Base-by-base conservation (phyloP, 37 sponge, comb jelly and placozoan species). In the Beroe forskalii region DNA sequence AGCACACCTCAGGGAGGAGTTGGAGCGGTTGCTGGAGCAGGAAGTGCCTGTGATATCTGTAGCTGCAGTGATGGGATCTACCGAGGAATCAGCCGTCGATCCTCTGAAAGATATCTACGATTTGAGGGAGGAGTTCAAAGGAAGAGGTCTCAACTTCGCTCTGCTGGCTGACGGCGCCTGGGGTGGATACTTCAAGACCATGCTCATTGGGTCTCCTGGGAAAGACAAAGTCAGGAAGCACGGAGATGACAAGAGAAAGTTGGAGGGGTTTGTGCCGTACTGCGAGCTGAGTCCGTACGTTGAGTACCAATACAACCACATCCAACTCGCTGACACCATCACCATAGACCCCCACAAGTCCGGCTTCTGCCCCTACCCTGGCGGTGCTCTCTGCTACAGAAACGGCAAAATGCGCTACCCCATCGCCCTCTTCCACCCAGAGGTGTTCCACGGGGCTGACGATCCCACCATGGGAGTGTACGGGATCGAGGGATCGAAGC, bases 331-430 rank as follows among this genome's bases (percentile, higher is more conserved):
- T 36, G 90, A 90, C 90, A 33, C 90, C 43, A 62, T 90, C 30
- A 66, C 90, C 38, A 62, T 90, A 22, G 90, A 90, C 36, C 90
- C 90, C 0, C 90, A 90, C 90, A 90, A 90, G 63, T 32, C 90
- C 12, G 90, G 90, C 0, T 90, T 63, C 33, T 62, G 62, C 61
- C 90, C 90, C 1, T 90, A 90, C 40, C 90, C 90, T 30, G 90
- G 64, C 6, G 90, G 90, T 24, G 66, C 66, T 9, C 63, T 90
- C 25, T 90, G 90, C 90, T 90, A 90, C 33, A 43, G 90, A 1
- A 69, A 69, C 39, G 72, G 38, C 37, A 69, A 69, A 37, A 69
- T 69, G 72, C 36, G 72, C 37, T 69, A 36, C 38, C 38, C 19
- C 1, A 35, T 69, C 2, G 72, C 72, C 32, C 38, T 69, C 19